Percentiles rank a stretch among this genome's conserved stretches.
phyloP scores from a whole-genome alignment of 1,140 invertebrate genomes.

The Lycorma delicatula region DNA sequence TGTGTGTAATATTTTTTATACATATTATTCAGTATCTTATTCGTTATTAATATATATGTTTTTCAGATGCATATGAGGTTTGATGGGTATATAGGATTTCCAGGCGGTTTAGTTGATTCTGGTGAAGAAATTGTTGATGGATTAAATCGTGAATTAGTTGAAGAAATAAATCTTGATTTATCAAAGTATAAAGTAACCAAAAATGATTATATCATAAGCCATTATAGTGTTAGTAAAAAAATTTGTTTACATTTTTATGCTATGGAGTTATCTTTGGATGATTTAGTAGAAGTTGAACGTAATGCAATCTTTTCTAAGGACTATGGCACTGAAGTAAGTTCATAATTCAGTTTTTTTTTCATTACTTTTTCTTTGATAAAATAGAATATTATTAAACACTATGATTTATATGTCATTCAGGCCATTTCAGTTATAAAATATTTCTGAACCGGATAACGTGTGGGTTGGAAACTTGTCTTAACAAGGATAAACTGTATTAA shows the following conservation, averaged over 20 bases:
- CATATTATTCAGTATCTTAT: too few relatives aligned
- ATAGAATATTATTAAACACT: too few relatives aligned
- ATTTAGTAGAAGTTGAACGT: conserved; percentile 38
- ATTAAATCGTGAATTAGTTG: conserved; percentile 44
- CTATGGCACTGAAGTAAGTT: conserved; percentile 41
- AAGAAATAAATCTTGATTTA: conserved; percentile 45
- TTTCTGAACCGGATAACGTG: too few relatives aligned
- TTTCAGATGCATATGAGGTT: conserved; percentile 49
- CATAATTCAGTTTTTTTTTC: too few relatives aligned
- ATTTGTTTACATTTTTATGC: conserved; percentile 44
- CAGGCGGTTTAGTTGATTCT: conserved; percentile 45
- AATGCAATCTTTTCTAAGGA: conserved; percentile 35
- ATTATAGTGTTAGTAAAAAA: conserved; percentile 33
- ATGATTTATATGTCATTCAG: too few relatives aligned
- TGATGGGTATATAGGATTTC: conserved; percentile 51
- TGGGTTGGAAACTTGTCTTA: too few relatives aligned
- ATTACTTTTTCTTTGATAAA: too few relatives aligned
- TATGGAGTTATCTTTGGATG: conserved; percentile 38
- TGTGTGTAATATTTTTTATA: too few relatives aligned
- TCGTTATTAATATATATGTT: too few relatives aligned
- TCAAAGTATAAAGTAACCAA: conserved; percentile 21
- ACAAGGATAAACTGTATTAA: too few relatives aligned
- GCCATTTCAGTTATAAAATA: too few relatives aligned
- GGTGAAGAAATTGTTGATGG: conserved; percentile 38
- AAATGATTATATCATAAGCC: conserved; percentile 26